Base-by-base conservation (phyloP, 2,113 vertebrate genomes). In the Genyomyrus donnyi region DNA sequence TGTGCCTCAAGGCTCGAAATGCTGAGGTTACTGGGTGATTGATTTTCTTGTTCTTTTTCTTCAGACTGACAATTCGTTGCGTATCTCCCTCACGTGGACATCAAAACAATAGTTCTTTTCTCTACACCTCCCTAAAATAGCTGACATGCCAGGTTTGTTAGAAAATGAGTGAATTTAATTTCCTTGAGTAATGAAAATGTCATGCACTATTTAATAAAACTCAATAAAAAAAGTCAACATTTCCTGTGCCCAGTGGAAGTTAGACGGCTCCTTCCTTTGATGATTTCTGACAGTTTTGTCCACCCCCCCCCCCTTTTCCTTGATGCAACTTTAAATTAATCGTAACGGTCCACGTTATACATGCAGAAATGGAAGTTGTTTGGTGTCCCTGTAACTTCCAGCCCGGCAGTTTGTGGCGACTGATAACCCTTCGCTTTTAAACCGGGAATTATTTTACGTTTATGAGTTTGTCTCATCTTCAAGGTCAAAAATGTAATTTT, bases 401-500 rank as follows among this genome's bases (percentile, higher is more conserved):
- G 93, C 93, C 86, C 92, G 91, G 94, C 91, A 91, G 92, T 95
- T 95, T 95, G 94, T 95, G 93, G 91, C 92, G 91, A 93, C 95
- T 91, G 94, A 95, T 96, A 96, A 95, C 96, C 94, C 95, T 94
- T 94, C 94, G 95, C 95, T 95, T 96, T 96, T 95, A 96, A 96
- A 96, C 95, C 94, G 94, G 94, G 96, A 96, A 96, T 96, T 96
- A 96, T 96, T 96, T 96, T 95, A 96, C 95, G 94, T 96, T 96
- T 96, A 96, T 95, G 96, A 96, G 96, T 96, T 96, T 96, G 96
- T 96, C 95, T 96, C 96, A 96, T 96, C 96, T 96, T 96, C 96
- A 96, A 96, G 96, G 96, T 96, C 96, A 96, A 96, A 96, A 96
- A 96, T 96, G 95, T 96, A 96, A 96, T 96, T 96, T 96, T 96